phyloP scores from a whole-genome alignment of 1,140 invertebrate species.

The Drosophila oshimai region DNA sequence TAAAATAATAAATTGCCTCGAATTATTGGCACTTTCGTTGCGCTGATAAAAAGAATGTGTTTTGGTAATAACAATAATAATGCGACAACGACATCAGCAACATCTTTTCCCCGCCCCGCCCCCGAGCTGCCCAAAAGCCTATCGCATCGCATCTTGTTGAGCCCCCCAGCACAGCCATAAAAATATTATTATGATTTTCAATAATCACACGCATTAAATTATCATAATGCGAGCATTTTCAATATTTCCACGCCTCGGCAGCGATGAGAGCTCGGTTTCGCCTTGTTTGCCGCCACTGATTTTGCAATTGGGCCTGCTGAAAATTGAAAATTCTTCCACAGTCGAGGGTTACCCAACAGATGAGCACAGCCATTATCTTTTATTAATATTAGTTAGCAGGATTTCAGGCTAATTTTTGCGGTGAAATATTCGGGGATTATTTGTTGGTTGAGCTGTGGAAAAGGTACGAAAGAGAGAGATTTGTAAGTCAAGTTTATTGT shows the following conservation, averaged over 20 bases:
- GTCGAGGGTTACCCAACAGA: background rate
- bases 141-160: slow-evolving; percentile 32
- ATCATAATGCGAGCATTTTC: slow-evolving; percentile 75
- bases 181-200: slow-evolving; percentile 81
- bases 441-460: background rate
- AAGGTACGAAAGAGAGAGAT: background rate
- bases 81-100: slow-evolving; percentile 71
- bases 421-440: background rate
- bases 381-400: slow-evolving; percentile 54
- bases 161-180: slow-evolving; percentile 57
- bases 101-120: slow-evolving; percentile 19
- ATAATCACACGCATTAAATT: slow-evolving; percentile 79
- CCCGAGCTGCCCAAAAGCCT: background rate
- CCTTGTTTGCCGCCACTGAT: slow-evolving; percentile 24
- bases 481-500: background rate
- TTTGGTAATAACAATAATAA: slow-evolving; percentile 80
- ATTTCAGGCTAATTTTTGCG: slow-evolving; percentile 36
- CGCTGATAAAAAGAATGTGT: slow-evolving; percentile 77
- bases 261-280: slow-evolving; percentile 1
- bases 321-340: slow-evolving; percentile 34
- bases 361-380: slow-evolving; percentile 38
- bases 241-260: slow-evolving; percentile 57
- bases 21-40: slow-evolving; percentile 76
- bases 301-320: slow-evolving; percentile 46
- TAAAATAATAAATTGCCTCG: slow-evolving; percentile 80